Conservation (phyloP, 2,888 invertebrate species). For the Morpho helenor region DNA sequence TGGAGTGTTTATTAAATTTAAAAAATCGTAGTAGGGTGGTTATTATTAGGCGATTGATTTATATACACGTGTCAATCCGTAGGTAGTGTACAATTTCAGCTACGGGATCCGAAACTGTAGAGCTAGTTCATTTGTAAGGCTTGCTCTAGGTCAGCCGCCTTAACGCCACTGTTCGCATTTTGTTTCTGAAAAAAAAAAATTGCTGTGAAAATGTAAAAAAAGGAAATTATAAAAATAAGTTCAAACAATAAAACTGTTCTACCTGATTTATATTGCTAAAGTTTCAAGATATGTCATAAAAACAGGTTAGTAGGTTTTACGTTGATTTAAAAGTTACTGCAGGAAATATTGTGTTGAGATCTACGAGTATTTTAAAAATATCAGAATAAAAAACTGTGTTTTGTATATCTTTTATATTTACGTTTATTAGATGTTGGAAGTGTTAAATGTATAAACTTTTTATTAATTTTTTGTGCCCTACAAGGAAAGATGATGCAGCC, state of each 20-base stretch:
- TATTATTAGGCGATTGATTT: conserved; percentile 40
- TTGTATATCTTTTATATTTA: too few species aligned
- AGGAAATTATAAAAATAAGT: background rate
- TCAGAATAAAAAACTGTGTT: too few species aligned
- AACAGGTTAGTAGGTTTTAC: background rate
- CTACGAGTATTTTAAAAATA: too few species aligned
- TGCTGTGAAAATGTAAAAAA: conserved; percentile 11
- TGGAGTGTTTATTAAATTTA: too few species aligned
- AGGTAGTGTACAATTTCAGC: conserved; percentile 44
- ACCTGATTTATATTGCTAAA: background rate
- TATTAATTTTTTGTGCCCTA: too few species aligned
- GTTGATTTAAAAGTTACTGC: too few species aligned
- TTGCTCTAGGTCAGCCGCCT: conserved; percentile 13
- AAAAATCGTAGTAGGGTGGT: conserved; percentile 12
- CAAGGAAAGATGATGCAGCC: too few species aligned
- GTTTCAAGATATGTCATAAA: background rate
- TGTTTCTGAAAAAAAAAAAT: background rate
- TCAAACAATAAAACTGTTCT: too few species aligned
- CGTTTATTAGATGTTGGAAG: too few species aligned
- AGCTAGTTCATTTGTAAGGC: conserved; percentile 17
- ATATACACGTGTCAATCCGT: conserved; percentile 42
- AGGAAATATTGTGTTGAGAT: too few species aligned
- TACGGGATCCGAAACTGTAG: conserved; percentile 21
- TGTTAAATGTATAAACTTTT: too few species aligned
- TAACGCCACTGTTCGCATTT: background rate